A percentile compares a stretch with the other conserved stretches of the same genome.
phyloP scores from a whole-genome alignment of 2,888 invertebrate genomes.

The Xanthostigma xanthostigma region DNA sequence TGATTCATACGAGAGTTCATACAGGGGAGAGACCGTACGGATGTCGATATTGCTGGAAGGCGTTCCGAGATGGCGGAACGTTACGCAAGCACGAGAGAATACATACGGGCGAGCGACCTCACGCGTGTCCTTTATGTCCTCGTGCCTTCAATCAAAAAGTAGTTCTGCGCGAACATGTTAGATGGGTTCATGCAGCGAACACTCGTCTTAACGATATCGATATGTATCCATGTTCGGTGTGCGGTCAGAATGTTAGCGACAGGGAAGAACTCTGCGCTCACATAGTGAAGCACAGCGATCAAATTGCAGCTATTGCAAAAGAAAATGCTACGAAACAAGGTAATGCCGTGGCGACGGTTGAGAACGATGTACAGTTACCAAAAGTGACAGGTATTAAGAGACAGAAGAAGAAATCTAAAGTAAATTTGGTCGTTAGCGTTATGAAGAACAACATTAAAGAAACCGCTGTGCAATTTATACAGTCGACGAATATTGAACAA shows the following conservation, averaged over 20 bases:
- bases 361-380: no score
- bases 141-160: conserved; percentile 40
- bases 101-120: conserved; percentile 36
- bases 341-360: not conserved
- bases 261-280: conserved; percentile 35
- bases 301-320: conserved; percentile 31
- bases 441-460: no score
- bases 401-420: no score
- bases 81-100: conserved; percentile 34
- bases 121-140: conserved; percentile 34
- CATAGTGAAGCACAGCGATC: conserved; percentile 36
- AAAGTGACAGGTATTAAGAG: no score
- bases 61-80: conserved; percentile 37
- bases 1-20: conserved; percentile 35
- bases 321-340: conserved; percentile 8
- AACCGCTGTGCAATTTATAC: no score
- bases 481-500: no score
- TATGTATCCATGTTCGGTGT: conserved; percentile 30
- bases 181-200: conserved; percentile 34
- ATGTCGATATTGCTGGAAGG: conserved; percentile 35
- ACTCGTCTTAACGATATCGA: conserved; percentile 25
- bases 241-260: conserved; percentile 27
- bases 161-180: conserved; percentile 34
- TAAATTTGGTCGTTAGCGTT: no score
- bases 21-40: conserved; percentile 37